Evolutionary conservation across 2,888 invertebrate species (phyloP).

Genomic region (Phymatocera aterrima): DNA sequence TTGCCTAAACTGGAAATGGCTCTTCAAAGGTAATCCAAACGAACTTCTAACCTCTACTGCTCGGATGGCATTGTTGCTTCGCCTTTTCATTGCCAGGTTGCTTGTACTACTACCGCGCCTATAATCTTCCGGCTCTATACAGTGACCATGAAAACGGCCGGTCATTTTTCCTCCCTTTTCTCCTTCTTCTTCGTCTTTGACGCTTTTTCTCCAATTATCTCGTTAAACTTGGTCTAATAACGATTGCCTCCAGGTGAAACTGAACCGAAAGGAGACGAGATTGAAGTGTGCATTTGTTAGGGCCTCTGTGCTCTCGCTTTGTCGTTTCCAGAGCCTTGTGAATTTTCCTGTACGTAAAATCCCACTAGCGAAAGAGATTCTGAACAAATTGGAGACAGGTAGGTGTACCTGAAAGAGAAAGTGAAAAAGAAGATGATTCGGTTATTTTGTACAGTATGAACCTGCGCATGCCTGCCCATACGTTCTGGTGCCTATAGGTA

Average conservation of each 20-base stretch:
- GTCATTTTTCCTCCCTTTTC: not conserved
- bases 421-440: not conserved
- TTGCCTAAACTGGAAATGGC: constrained; percentile 30
- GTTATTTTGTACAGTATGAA: not conserved
- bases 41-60: not conserved
- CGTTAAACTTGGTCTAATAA: not conserved
- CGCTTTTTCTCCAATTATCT: not conserved
- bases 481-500: not conserved
- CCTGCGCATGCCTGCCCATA: no score
- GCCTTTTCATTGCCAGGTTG: not conserved
- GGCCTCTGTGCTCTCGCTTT: no score
- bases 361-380: not conserved
- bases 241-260: no score
- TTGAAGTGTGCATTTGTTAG: no score
- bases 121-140: not conserved
- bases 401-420: not conserved
- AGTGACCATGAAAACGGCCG: not conserved
- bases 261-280: no score
- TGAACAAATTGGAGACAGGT: no score
- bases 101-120: not conserved
- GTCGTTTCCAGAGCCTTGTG: no score
- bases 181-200: not conserved
- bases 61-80: not conserved
- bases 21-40: constrained; percentile 12
- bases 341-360: no score